phyloP scores from a whole-genome alignment of 2,888 invertebrate species.

The Drosophila infuscata region DNA sequence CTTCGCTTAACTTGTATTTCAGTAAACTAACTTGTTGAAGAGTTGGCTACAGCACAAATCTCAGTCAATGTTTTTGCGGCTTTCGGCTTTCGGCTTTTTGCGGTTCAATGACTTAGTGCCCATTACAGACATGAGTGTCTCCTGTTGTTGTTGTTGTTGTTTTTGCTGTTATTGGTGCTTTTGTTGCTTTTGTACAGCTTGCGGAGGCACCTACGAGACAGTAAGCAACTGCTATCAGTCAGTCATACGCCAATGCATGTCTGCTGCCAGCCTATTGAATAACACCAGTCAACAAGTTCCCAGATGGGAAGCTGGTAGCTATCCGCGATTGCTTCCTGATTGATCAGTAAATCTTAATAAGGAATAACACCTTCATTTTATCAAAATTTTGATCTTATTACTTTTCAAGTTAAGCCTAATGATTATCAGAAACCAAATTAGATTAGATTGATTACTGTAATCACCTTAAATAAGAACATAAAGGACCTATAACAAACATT shows the following conservation, averaged over 20 bases:
- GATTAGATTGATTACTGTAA: too few relatives aligned
- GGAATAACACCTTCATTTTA: neutral
- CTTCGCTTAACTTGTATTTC: slow-evolving; percentile 19
- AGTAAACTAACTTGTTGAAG: slow-evolving; percentile 27
- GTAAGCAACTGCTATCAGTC: slow-evolving; percentile 72
- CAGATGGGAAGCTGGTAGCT: neutral
- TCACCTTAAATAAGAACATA: neutral
- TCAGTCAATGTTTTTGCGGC: slow-evolving; percentile 30
- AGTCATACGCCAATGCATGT: slow-evolving; percentile 76
- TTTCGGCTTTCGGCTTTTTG: slow-evolving; percentile 35
- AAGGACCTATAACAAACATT: neutral
- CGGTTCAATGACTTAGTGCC: slow-evolving; percentile 72
- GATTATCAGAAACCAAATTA: neutral
- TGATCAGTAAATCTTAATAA: neutral
- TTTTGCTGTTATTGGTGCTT: neutral
- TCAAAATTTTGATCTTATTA: neutral
- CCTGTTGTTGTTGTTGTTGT: slow-evolving; percentile 31
- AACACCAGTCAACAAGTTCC: slow-evolving; percentile 54
- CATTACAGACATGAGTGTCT: slow-evolving; percentile 45
- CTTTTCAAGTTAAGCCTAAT: neutral
- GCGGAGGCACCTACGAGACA: slow-evolving; percentile 55
- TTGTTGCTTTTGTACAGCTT: slow-evolving; percentile 40
- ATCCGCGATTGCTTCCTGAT: neutral
- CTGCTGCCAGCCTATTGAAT: slow-evolving; percentile 58
- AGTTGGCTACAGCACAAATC: slow-evolving; percentile 23